A percentile compares a stretch with the other conserved stretches of the same genome.
Conservation (phyloP, 1,140 invertebrate genomes). For the Drosophila albomicans region DNA sequence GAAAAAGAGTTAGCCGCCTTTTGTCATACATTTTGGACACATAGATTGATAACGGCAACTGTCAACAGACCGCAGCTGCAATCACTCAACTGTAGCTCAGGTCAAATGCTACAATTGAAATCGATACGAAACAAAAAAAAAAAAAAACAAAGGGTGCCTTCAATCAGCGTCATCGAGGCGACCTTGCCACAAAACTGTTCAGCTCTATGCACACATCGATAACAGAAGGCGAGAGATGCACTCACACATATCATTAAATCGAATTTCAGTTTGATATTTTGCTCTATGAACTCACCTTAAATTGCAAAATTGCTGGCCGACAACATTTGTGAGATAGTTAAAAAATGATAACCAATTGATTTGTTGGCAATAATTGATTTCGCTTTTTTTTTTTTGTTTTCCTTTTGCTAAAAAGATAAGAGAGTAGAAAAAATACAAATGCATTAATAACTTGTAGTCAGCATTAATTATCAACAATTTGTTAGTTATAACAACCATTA, state of each 20-base stretch:
- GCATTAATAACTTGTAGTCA: slow-evolving; percentile 5
- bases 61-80: slow-evolving; percentile 4
- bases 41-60: slow-evolving; percentile 37
- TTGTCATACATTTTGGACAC: slow-evolving; percentile 6
- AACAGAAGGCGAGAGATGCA: neutral
- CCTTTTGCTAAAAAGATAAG: slow-evolving; percentile 58
- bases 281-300: slow-evolving; percentile 66
- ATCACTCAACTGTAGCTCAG: slow-evolving; percentile 21
- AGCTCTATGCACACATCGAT: neutral
- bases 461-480: neutral
- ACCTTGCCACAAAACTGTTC: slow-evolving; percentile 25
- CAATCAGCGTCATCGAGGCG: neutral
- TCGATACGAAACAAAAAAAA: slow-evolving; percentile 17
- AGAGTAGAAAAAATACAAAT: slow-evolving; percentile 1
- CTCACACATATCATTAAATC: neutral
- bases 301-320: slow-evolving; percentile 51
- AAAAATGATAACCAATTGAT: slow-evolving; percentile 36
- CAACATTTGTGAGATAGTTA: slow-evolving; percentile 57
- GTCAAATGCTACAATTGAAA: slow-evolving; percentile 13
- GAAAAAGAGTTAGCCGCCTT: neutral
- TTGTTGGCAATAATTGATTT: slow-evolving; percentile 24
- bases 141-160: neutral
- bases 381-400: slow-evolving; percentile 23
- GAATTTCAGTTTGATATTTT: slow-evolving; percentile 11
- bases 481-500: neutral